These are phyloP conservation scores for Neodiprion virginianus DNA, from an alignment of 1,140 invertebrate genomes.

Conservation along the genomic window DNA sequence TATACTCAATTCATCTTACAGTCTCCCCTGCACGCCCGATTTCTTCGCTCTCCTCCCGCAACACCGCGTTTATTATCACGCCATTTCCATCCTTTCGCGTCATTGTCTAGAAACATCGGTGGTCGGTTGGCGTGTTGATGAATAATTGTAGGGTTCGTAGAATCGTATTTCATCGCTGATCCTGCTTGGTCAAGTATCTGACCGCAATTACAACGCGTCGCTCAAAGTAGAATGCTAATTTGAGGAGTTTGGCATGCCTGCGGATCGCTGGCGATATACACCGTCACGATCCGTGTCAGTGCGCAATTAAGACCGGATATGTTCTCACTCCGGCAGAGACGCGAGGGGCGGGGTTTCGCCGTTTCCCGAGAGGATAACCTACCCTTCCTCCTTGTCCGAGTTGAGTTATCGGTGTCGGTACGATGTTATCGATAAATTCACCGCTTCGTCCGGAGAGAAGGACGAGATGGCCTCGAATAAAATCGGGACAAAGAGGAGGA, in stretches of 20 bases:
- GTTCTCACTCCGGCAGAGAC: slow-evolving; percentile 2
- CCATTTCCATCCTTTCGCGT: no score
- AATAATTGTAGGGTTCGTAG: no score
- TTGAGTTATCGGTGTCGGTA: slow-evolving; percentile 8
- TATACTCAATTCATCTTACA: neutral
- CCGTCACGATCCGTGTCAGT: neutral
- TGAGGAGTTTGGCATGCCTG: no score
- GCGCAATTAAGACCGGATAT: neutral
- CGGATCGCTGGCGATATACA: neutral
- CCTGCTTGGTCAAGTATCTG: no score
- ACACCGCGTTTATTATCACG: no score
- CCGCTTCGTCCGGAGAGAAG: neutral
- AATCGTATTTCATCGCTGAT: no score
- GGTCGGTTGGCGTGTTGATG: neutral
- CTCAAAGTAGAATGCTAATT: no score
- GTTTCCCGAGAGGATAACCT: neutral
- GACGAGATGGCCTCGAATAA: neutral
- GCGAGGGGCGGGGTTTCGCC: neutral
- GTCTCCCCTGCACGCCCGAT: neutral
- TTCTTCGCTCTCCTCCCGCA: neutral
- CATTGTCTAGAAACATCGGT: neutral
- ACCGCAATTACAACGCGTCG: no score
- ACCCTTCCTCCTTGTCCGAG: neutral
- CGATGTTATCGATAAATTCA: slow-evolving; percentile 15
- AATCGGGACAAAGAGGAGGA: neutral